phyloP scores from a whole-genome alignment of 1,140 invertebrate genomes.

The Heterodera schachtii region DNA sequence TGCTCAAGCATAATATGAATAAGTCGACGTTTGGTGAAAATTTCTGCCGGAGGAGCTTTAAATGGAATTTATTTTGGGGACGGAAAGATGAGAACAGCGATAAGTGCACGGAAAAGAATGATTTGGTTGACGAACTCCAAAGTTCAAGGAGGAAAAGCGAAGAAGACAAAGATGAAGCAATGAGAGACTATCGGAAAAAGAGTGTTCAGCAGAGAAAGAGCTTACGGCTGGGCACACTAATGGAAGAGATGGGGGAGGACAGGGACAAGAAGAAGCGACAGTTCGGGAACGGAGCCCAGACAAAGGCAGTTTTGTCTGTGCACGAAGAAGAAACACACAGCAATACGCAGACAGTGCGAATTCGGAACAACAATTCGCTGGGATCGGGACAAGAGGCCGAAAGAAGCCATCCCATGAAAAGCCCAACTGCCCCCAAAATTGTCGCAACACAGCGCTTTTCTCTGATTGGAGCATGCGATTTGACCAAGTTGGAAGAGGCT shows the following conservation, averaged over 20 bases:
- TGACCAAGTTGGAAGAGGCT: neutral
- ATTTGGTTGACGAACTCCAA: neutral
- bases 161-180: conserved; percentile 1
- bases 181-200: conserved; percentile 7
- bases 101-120: neutral
- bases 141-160: neutral
- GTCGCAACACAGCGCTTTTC: conserved; percentile 15
- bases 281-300: neutral
- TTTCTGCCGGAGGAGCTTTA: conserved; percentile 7
- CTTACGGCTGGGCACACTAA: neutral
- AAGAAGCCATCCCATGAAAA: neutral
- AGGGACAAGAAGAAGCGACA: neutral
- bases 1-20: conserved; percentile 4
- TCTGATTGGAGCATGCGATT: conserved; percentile 21
- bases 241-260: neutral
- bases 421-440: neutral
- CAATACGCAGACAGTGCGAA: neutral
- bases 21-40: neutral
- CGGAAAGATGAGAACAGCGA: neutral
- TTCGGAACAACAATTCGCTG: neutral
- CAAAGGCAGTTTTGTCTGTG: neutral
- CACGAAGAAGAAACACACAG: neutral
- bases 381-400: neutral
- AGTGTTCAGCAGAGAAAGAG: neutral
- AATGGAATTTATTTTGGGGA: conserved; percentile 29